Evolutionary conservation across 2,888 invertebrate species (phyloP), one percentile per base, ranked within the genome.

Genomic region (Agrilus biguttatus): DNA sequence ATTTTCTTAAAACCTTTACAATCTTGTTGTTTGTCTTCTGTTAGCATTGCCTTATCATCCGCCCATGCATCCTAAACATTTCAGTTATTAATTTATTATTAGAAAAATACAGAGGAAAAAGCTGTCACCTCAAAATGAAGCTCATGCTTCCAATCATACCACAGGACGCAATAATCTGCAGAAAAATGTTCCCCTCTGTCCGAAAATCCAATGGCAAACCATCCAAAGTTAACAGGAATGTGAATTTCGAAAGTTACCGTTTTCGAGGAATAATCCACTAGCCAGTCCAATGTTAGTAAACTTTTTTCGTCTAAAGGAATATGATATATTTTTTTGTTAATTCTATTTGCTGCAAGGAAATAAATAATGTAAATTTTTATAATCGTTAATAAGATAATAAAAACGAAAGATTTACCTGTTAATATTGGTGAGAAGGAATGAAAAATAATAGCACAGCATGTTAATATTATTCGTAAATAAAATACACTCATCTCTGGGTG

Each of bases 131-230:
- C 66, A 44, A 78, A 62, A 45, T 75, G 72, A 33, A 73, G 65
- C 45, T 65, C 66, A 19, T 74, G 74, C 53, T 72, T 74, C 69
- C 79, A 78, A 57, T 84, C 79, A 39, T 75, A 74, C 82, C 87
- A 87, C 43, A 87, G 69, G 37, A 90, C 67, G 55, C 90, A 91
- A 47, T 86, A 77, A 66, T 92, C 91, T 0, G 88, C 84, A 36
- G 78, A 76, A 46, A 73, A 73, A 3, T 75, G 56, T 37, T 78
- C 73, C 1, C 91, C 91, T 45, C 83, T 75, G 56, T 87, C 78
- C 1, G 91, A 91, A 67, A 90, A 91, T 33, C 91, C 91, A 39
- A 91, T 57, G 1, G 83, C 88, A 55, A 91, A 80, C 90, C 90
- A 91, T 1, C 61, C 59, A 10, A 71, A 69, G 36, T 66, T 62